Conservation (phyloP, 2,797 vertebrate genomes). For the Microctenopoma steveboyesi region DNA sequence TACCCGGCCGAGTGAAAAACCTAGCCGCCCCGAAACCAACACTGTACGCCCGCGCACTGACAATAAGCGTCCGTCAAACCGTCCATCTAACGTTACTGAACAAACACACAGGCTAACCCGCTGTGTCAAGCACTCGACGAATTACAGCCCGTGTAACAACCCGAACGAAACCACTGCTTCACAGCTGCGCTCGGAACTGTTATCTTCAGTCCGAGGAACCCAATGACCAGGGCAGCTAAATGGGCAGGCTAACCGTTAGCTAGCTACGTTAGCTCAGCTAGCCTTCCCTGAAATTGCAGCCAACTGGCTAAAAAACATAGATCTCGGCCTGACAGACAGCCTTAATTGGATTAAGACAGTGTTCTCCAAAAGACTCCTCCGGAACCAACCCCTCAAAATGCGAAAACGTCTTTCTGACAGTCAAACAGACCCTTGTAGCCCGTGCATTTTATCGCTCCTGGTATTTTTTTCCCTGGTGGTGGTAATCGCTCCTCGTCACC, state of each 20-base stretch:
- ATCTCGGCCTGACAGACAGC: slow-evolving; percentile 49
- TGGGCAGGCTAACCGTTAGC: slow-evolving; percentile 71
- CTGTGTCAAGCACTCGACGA: slow-evolving; percentile 33
- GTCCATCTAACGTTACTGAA: slow-evolving; percentile 66
- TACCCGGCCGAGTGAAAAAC: slow-evolving; percentile 73
- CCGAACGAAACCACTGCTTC: not conserved
- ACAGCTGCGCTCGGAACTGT: slow-evolving; percentile 10
- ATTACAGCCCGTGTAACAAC: not conserved
- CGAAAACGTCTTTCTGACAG: slow-evolving; percentile 44
- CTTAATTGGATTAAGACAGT: slow-evolving; percentile 38
- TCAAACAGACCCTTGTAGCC: slow-evolving; percentile 54
- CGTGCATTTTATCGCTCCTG: slow-evolving; percentile 67
- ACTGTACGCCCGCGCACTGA: slow-evolving; percentile 71
- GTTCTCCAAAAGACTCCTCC: slow-evolving; percentile 7
- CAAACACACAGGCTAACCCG: slow-evolving; percentile 8
- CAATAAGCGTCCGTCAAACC: slow-evolving; percentile 63
- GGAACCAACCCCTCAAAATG: slow-evolving; percentile 15
- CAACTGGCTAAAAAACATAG: slow-evolving; percentile 55
- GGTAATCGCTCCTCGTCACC: slow-evolving; percentile 76
- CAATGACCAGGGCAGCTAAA: slow-evolving; percentile 61
- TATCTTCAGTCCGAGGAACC: slow-evolving; percentile 46
- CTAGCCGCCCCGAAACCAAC: slow-evolving; percentile 80
- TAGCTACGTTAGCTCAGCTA: slow-evolving; percentile 71
- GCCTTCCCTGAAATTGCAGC: slow-evolving; percentile 71
- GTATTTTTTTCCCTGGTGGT: slow-evolving; percentile 62